A percentile compares a stretch with the other conserved stretches of the same genome.
Conservation (phyloP, 92 coral and sea anemone genomes). For the Siderastrea radians region DNA sequence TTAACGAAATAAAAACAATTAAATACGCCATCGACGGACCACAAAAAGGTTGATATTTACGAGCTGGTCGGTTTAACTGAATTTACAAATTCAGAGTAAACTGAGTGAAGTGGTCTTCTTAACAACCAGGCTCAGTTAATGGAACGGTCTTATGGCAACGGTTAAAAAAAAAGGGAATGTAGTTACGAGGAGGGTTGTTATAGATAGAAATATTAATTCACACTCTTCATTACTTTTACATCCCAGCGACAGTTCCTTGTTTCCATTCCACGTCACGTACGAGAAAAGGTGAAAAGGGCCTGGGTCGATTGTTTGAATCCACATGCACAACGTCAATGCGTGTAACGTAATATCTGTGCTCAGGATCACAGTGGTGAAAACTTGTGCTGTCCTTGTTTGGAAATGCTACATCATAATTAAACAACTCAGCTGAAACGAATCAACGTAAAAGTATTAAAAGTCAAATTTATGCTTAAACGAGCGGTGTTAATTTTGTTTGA, state of each 20-base stretch:
- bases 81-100: too few relatives aligned
- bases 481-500: too few relatives aligned
- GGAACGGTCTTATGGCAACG: too few relatives aligned
- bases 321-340: conserved; percentile 2
- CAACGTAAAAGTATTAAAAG: background rate
- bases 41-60: too few relatives aligned
- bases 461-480: too few relatives aligned
- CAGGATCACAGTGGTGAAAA: background rate
- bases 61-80: too few relatives aligned
- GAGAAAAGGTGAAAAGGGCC: conserved; percentile 3
- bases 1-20: too few relatives aligned
- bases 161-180: too few relatives aligned
- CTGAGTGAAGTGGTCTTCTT: too few relatives aligned
- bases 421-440: background rate
- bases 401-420: background rate
- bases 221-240: background rate
- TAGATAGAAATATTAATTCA: background rate
- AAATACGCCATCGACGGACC: too few relatives aligned
- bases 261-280: background rate
- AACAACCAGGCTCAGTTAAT: too few relatives aligned
- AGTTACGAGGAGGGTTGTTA: too few relatives aligned
- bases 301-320: background rate
- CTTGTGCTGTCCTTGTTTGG: background rate
- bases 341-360: background rate
- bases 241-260: background rate